These are phyloP conservation scores for Chloroclysta siterata DNA, from an alignment of 2,888 invertebrate genomes.

Conservation along the genomic window DNA sequence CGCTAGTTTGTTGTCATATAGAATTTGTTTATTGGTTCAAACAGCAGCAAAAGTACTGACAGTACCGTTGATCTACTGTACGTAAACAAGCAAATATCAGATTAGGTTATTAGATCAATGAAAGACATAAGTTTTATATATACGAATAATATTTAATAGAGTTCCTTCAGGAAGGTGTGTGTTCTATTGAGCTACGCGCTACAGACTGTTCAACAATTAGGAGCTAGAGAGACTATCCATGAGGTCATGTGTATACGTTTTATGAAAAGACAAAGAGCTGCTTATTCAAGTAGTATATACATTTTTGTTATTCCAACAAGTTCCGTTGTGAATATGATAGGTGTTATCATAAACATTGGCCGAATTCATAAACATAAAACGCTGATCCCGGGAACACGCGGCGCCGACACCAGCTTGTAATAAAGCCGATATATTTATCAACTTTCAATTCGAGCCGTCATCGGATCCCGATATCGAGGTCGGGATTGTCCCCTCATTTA, in stretches of 20 bases:
- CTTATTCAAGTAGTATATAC: too few species aligned
- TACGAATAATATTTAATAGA: too few species aligned
- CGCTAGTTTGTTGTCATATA: too few species aligned
- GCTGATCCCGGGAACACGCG: constrained; percentile 6
- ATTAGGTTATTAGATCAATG: too few species aligned
- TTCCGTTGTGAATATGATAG: neutral
- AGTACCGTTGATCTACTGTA: neutral
- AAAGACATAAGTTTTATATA: too few species aligned
- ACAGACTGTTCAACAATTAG: too few species aligned
- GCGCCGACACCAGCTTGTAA: constrained; percentile 27
- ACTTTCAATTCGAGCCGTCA: constrained; percentile 38
- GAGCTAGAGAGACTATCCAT: too few species aligned
- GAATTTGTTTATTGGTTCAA: neutral
- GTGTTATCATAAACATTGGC: neutral
- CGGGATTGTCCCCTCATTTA: constrained; percentile 50
- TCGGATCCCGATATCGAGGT: constrained; percentile 40
- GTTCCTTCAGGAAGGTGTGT: too few species aligned
- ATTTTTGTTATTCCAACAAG: too few species aligned
- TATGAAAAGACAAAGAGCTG: too few species aligned
- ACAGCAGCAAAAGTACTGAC: neutral
- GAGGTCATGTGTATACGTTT: too few species aligned
- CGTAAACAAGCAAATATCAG: neutral
- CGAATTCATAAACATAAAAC: constrained; percentile 11
- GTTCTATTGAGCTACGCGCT: too few species aligned
- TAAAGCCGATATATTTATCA: constrained; percentile 40